Conservation (phyloP, 2,888 invertebrate genomes). For the Melieria crassipennis region DNA sequence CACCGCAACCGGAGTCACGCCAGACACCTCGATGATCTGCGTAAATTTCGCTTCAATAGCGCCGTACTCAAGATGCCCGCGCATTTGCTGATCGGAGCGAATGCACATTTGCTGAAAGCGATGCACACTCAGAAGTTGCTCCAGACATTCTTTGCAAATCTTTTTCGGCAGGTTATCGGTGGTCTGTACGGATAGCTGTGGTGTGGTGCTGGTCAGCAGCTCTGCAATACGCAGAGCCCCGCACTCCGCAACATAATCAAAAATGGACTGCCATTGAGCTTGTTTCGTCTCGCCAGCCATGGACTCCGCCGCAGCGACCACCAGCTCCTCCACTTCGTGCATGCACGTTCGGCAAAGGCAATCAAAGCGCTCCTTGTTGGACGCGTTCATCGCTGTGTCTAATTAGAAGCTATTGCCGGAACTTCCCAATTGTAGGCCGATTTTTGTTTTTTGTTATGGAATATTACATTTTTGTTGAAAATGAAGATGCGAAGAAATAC, state of each 20-base stretch:
- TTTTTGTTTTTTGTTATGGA: no score
- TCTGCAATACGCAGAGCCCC: conserved; percentile 46
- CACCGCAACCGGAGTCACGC: background rate
- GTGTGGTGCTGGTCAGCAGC: conserved; percentile 59
- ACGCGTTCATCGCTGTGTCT: background rate
- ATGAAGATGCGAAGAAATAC: no score
- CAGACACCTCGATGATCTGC: background rate
- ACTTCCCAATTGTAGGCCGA: no score
- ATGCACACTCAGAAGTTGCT: conserved; percentile 67
- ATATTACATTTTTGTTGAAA: no score
- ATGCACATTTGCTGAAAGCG: conserved; percentile 67
- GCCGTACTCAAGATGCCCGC: conserved; percentile 16
- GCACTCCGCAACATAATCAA: background rate
- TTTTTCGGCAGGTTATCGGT: conserved; percentile 72
- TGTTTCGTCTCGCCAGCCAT: background rate
- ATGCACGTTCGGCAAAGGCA: conserved; percentile 20
- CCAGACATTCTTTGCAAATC: conserved; percentile 70
- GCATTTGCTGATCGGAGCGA: conserved; percentile 29
- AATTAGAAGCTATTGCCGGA: no score
- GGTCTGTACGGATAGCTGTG: conserved; percentile 58
- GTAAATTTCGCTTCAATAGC: conserved; percentile 14
- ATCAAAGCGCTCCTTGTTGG: conserved; percentile 2
- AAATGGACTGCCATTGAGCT: conserved; percentile 16
- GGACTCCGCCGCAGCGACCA: background rate
- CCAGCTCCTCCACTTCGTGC: conserved; percentile 1